Evolutionary conservation across 2,797 vertebrate genomes (phyloP), one percentile per base, ranked within the genome.

Genomic region (Eulemur rubriventer): DNA sequence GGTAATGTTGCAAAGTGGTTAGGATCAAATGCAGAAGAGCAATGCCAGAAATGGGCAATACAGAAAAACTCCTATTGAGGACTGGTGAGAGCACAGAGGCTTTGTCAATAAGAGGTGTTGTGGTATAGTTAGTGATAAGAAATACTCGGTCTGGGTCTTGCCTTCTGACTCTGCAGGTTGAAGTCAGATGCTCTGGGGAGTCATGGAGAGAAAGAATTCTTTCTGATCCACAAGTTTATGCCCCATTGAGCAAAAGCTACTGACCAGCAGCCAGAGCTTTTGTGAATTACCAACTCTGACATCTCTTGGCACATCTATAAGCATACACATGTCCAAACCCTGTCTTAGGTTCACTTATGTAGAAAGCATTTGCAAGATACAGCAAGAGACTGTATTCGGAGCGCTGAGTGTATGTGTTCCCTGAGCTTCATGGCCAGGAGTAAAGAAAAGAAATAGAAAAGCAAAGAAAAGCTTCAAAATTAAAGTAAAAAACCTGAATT

Each of bases 191-290:
- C 12, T 84, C 43, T 82, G 5, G 81, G 69, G 18, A 85, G 50
- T 78, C 38, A 59, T 4, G 33, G 28, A 67, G 35, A 80, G 48
- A 90, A 84, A 91, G 30, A 81, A 76, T 89, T 92, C 24, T 41
- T 89, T 95, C 82, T 73, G 50, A 63, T 88, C 38, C 50, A 48
- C 17, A 83, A 70, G 28, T 88, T 78, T 89, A 57, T 78, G 90
- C 6, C 26, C 13, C 24, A 50, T 0, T 75, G 55, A 81, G 24
- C 38, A 94, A 94, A 90, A 94, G n/a, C 30, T 83, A 61, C 67
- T 85, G 61, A 80, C 30, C 75, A 91, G 50, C 41, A 81, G 41
- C 63, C 18, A 80, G 26, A 46, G 65, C 6, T 26, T 59, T 8
- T 57, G 18, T 57, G 24, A 55, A 87, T 61, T 52, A 67, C 43